These are phyloP conservation scores for Hippopotamyrus pictus DNA, from an alignment of 2,797 vertebrate genomes.

Conservation along the genomic window DNA sequence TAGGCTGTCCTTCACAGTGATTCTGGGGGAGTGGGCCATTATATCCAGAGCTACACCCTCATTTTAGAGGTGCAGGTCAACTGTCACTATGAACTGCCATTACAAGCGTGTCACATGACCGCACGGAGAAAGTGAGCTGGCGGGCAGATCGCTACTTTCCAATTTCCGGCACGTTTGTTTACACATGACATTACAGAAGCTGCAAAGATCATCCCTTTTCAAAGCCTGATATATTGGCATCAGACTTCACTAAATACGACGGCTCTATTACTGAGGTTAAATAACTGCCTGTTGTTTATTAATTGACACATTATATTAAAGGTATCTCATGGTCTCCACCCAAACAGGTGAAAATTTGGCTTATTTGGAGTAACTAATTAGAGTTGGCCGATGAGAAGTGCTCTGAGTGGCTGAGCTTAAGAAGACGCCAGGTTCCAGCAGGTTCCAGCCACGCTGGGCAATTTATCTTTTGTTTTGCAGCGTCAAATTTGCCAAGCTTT, in stretches of 20 bases:
- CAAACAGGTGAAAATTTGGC: background rate
- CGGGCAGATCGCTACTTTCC: background rate
- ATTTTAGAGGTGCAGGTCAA: background rate
- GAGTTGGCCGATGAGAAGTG: background rate
- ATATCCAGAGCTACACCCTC: background rate
- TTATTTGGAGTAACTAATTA: background rate
- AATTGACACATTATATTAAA: background rate
- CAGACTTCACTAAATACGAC: background rate
- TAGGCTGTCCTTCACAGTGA: background rate
- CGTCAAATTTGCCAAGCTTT: background rate
- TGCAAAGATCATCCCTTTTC: background rate
- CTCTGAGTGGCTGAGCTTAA: background rate
- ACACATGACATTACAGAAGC: background rate
- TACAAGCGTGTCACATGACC: background rate
- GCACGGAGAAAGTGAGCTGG: background rate
- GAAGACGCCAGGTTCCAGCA: background rate
- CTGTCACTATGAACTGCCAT: background rate
- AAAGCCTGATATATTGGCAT: background rate
- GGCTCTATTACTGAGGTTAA: background rate
- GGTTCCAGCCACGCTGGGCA: background rate
- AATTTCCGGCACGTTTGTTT: background rate
- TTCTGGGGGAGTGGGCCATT: background rate
- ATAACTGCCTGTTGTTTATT: background rate
- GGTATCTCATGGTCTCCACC: background rate
- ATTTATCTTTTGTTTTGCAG: background rate